Evolutionary conservation across 2,888 invertebrate genomes (phyloP), one percentile per base, ranked within the genome.

Genomic region (Dimorphilus gyrociliatus): DNA sequence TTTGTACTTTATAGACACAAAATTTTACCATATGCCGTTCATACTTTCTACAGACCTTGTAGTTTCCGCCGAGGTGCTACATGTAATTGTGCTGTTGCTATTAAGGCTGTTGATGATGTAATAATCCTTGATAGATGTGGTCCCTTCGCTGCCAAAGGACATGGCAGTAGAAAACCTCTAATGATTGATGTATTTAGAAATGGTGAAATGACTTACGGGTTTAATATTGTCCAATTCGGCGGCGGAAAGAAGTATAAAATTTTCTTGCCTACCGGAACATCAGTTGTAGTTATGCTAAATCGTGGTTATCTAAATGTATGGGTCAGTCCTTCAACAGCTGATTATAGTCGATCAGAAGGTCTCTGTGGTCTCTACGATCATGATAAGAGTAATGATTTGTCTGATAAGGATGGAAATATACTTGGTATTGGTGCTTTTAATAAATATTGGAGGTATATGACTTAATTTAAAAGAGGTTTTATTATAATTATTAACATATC

Each of bases 21-120:
- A 17, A 38, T 41, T 7, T 36, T 49, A 15, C 51, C 50, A 14
- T 50, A 45, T 40, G 50, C 46, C 42, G 50, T 50, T 2, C 40
- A 42, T 25, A 25, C 30, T 8, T 36, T 40, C 31, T 39, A 30
- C 14, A 35, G 39, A 3, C 30, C 24, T 7, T 44, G 42, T 25
- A 23, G 19, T 23, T 36, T 31, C 25, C 25, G 38, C 43, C 12
- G 40, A 37, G 2, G 42, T 46, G 35, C 47, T 45, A 33, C 41
- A 47, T 19, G 42, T 49, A 19, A 21, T 47, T 3, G 27, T 49
- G 18, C n/a, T n/a, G n/a, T n/a, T n/a, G n/a, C n/a, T n/a, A n/a
- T n/a, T n/a, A n/a, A n/a, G n/a, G n/a, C n/a, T n/a, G n/a, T n/a
- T n/a, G n/a, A n/a, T n/a, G n/a, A n/a, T n/a, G n/a, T n/a, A n/a